phyloP scores from a whole-genome alignment of 2,113 vertebrate species.

The Antechinus stuartii region DNA sequence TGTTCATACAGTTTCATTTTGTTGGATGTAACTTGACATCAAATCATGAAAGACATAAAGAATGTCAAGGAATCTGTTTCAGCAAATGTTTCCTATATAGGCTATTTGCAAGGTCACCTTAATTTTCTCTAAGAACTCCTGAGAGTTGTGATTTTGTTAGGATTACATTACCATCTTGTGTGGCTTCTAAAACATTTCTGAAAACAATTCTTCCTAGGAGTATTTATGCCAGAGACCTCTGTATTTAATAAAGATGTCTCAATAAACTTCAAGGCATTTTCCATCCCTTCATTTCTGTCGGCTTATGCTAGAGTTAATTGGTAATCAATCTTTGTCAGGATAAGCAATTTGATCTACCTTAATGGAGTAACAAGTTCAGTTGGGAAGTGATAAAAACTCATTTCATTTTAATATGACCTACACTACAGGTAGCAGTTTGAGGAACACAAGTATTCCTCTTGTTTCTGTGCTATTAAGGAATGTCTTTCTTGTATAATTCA shows the following conservation, averaged over 20 bases:
- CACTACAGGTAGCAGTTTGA: constrained; percentile 13
- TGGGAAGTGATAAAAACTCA: constrained; percentile 74
- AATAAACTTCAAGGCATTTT: constrained; percentile 76
- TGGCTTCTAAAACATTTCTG: constrained; percentile 68
- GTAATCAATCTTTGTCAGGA: constrained; percentile 81
- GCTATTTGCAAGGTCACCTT: constrained; percentile 84
- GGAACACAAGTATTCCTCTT: constrained; percentile 45
- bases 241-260: constrained; percentile 79
- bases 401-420: constrained; percentile 72
- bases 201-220: constrained; percentile 66
- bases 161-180: constrained; percentile 65
- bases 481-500: neutral
- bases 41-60: constrained; percentile 69
- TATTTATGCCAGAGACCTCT: constrained; percentile 61
- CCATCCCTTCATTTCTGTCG: constrained; percentile 70
- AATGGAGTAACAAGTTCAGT: constrained; percentile 67
- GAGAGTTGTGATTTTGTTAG: constrained; percentile 73
- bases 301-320: constrained; percentile 74
- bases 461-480: constrained; percentile 36
- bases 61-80: constrained; percentile 72
- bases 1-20: constrained; percentile 79
- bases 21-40: constrained; percentile 74
- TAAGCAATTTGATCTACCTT: constrained; percentile 78
- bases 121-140: constrained; percentile 73
- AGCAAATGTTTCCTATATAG: constrained; percentile 72